Percentiles rank a stretch among this genome's conserved stretches.
Conservation (phyloP, 2,797 vertebrate species). For the Chiloscyllium punctatum region DNA sequence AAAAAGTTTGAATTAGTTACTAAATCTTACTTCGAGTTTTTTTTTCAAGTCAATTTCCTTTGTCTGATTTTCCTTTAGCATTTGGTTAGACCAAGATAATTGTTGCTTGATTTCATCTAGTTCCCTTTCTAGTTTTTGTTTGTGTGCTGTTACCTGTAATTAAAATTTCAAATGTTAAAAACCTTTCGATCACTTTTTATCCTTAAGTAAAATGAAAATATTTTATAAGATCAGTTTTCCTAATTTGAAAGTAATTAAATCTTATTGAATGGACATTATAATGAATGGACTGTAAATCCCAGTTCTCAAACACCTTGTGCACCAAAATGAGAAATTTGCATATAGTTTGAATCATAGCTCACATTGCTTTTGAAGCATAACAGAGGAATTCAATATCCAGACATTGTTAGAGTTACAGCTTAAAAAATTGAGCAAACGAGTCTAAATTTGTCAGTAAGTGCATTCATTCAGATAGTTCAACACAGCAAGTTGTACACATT, state of each 20-base stretch:
- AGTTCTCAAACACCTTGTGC: not conserved
- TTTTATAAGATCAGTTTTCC: not conserved
- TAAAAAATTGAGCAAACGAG: not conserved
- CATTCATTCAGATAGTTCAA: not conserved
- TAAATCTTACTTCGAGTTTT: constrained; percentile 63
- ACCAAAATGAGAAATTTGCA: not conserved
- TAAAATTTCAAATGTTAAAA: not conserved
- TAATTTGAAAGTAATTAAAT: not conserved
- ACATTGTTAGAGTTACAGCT: not conserved
- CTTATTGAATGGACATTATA: not conserved
- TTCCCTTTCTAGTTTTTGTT: constrained; percentile 60
- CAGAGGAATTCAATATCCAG: not conserved
- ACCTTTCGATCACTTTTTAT: not conserved
- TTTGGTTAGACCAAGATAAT: constrained; percentile 64
- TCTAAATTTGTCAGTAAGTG: not conserved
- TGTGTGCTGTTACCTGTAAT: constrained; percentile 60
- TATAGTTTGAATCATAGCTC: not conserved
- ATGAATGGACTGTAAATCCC: not conserved
- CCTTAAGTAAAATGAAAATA: not conserved
- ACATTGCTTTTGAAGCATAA: not conserved
- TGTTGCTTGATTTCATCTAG: constrained; percentile 68
- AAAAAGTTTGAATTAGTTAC: not conserved
- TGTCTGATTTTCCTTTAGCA: constrained; percentile 56
- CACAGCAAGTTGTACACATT: not conserved
- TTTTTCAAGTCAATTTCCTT: constrained; percentile 68